Conservation (phyloP, 2,888 invertebrate species). For the Alloplasta piceator region DNA sequence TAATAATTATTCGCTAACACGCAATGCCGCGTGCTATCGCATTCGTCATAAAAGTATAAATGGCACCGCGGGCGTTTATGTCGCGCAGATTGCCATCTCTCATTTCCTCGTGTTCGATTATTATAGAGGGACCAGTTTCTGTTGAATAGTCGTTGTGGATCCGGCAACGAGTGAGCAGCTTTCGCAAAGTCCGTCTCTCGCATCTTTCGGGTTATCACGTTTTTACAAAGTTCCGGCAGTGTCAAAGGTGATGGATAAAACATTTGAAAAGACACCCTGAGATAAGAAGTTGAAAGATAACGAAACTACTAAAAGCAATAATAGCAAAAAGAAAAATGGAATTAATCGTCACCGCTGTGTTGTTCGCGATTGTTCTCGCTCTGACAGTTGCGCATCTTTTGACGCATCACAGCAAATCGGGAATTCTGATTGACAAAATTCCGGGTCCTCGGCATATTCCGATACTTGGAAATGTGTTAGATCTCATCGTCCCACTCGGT, state of each 20-base stretch:
- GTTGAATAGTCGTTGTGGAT: background rate
- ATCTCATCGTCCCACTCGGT: constrained; percentile 23
- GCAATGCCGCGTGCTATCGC: too few species aligned
- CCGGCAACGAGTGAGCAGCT: background rate
- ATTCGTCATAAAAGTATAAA: too few species aligned
- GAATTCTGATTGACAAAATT: constrained; percentile 74
- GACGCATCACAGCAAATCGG: constrained; percentile 70
- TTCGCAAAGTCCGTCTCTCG: background rate
- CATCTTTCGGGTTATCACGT: constrained; percentile 3
- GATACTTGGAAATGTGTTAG: constrained; percentile 33
- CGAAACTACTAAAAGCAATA: background rate
- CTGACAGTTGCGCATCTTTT: constrained; percentile 54
- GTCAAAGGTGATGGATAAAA: background rate
- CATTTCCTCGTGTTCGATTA: too few species aligned
- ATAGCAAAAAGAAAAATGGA: constrained; percentile 23
- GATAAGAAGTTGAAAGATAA: too few species aligned
- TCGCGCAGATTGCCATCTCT: too few species aligned
- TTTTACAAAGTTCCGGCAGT: background rate
- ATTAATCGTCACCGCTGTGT: background rate
- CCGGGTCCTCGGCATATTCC: constrained; percentile 73
- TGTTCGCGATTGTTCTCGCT: constrained; percentile 19
- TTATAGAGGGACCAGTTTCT: background rate
- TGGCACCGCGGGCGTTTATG: too few species aligned
- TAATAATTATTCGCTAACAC: too few species aligned
- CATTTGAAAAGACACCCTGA: too few species aligned